phyloP scores from a whole-genome alignment of 2,113 vertebrate genomes.

The Hippocampus abdominalis region DNA sequence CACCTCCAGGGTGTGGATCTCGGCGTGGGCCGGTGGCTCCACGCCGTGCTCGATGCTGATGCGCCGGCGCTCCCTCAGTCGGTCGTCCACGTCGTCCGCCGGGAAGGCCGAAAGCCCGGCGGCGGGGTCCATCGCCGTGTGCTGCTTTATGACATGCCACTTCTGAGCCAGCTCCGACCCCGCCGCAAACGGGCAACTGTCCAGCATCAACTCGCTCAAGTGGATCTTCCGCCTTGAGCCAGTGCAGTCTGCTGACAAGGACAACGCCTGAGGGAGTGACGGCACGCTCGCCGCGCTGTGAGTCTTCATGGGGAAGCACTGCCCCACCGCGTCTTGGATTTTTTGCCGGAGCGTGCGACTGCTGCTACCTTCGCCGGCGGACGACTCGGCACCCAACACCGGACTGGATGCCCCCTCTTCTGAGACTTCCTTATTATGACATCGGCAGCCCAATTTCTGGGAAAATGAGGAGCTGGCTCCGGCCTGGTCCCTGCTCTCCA shows the following conservation, averaged over 20 bases:
- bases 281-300: constrained; percentile 42
- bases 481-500: constrained; percentile 49
- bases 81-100: constrained; percentile 78
- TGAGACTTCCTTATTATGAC: constrained; percentile 61
- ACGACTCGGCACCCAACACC: constrained; percentile 34
- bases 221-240: constrained; percentile 78
- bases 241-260: constrained; percentile 49
- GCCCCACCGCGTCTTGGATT: constrained; percentile 80
- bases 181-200: constrained; percentile 78
- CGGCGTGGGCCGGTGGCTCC: constrained; percentile 77
- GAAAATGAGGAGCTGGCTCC: constrained; percentile 40
- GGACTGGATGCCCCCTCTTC: constrained; percentile 36
- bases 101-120: constrained; percentile 21
- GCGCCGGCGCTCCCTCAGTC: constrained; percentile 75
- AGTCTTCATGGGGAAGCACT: constrained; percentile 80
- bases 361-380: constrained; percentile 40
- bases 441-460: constrained; percentile 52
- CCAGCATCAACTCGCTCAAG: constrained; percentile 81
- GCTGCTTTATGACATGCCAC: constrained; percentile 83
- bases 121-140: constrained; percentile 72
- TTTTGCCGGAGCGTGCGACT: constrained; percentile 76
- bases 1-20: constrained; percentile 82
- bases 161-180: constrained; percentile 80
- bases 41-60: constrained; percentile 83
- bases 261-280: constrained; percentile 47